These are phyloP conservation scores for Parasteatoda tepidariorum DNA, from an alignment of 1,140 invertebrate species.

Conservation along the genomic window DNA sequence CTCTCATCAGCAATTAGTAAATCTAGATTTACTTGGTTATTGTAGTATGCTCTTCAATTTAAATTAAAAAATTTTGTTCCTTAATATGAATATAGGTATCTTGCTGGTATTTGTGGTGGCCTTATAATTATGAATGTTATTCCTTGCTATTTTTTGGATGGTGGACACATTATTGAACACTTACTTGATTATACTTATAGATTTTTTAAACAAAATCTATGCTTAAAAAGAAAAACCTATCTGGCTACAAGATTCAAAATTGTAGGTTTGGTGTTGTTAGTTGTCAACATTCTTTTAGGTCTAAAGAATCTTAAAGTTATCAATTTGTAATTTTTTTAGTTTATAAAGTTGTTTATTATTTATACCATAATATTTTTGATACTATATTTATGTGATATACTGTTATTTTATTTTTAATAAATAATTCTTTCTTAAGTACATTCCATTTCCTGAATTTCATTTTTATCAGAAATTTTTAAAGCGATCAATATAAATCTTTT, in stretches of 20 bases:
- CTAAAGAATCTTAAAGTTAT: not conserved
- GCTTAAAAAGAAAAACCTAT: no score
- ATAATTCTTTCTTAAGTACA: no score
- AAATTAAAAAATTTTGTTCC: not conserved
- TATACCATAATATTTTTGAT: no score
- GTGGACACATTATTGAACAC: not conserved
- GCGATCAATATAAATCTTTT: no score
- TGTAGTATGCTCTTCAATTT: no score
- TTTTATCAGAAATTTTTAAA: no score
- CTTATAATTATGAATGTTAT: slow-evolving; percentile 13
- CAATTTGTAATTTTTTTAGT: not conserved
- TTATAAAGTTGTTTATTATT: not conserved
- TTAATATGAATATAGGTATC: not conserved
- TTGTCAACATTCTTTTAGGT: not conserved
- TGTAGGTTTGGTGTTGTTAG: not conserved
- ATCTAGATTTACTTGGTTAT: no score
- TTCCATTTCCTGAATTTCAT: no score
- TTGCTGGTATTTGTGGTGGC: not conserved
- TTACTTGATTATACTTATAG: not conserved
- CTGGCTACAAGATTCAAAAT: not conserved
- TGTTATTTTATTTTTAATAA: no score
- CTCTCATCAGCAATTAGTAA: no score
- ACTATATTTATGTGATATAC: no score
- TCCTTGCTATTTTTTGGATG: slow-evolving; percentile 20
- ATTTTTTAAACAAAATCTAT: not conserved